These are phyloP conservation scores for Ctenodactylus gundi DNA, from an alignment of 2,113 vertebrate species.

Conservation along the genomic window DNA sequence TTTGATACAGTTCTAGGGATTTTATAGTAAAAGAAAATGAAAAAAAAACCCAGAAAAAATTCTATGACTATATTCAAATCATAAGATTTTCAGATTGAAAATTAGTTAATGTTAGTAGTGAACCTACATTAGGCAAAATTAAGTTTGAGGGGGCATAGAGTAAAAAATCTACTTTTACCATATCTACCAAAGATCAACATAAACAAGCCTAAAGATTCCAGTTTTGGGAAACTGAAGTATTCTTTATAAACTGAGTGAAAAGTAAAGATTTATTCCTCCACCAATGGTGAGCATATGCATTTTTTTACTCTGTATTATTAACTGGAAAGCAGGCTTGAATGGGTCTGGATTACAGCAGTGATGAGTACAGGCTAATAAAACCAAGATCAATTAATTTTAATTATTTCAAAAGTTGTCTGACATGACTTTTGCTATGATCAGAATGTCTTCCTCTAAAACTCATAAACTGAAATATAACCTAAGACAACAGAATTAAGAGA, in stretches of 20 bases:
- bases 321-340: background rate
- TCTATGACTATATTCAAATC: no score
- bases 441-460: no score
- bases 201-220: background rate
- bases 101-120: no score
- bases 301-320: background rate
- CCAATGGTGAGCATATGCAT: background rate
- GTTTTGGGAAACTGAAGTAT: background rate
- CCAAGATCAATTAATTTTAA: background rate
- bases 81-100: no score
- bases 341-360: background rate
- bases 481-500: background rate
- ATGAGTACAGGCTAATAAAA: background rate
- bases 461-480: background rate
- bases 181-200: background rate
- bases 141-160: no score
- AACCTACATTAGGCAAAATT: no score
- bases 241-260: background rate
- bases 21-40: background rate
- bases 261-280: background rate
- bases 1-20: background rate
- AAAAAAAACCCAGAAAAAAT: no score
- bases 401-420: background rate
- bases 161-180: no score
- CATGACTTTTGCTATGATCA: background rate